These are phyloP conservation scores for Calliopsis andreniformis DNA, from an alignment of 1,140 invertebrate genomes.

Conservation along the genomic window DNA sequence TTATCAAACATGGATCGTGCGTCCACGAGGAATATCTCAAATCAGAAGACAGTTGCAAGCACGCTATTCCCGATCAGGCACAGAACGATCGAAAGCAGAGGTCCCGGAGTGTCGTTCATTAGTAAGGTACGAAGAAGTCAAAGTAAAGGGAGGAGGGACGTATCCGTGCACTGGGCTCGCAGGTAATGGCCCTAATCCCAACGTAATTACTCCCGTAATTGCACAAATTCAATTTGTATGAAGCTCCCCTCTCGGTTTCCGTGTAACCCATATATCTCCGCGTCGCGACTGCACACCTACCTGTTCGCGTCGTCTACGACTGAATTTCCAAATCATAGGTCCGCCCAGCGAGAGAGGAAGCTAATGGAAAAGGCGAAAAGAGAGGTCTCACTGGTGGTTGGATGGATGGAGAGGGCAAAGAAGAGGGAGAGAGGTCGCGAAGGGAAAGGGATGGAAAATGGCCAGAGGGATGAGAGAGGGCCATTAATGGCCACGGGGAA, in stretches of 20 bases:
- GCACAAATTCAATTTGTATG: conserved; percentile 79
- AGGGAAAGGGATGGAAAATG: conserved; percentile 20
- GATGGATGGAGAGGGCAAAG: conserved; percentile 4
- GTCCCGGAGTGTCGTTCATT: conserved; percentile 9
- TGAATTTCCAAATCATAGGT: conserved; percentile 72
- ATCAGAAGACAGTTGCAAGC: neutral
- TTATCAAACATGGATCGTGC: too few species aligned
- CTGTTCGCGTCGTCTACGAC: conserved; percentile 51
- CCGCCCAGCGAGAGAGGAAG: conserved; percentile 39
- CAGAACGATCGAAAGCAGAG: neutral
- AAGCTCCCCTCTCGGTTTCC: conserved; percentile 63
- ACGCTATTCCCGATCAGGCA: neutral
- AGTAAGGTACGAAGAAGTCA: conserved; percentile 45
- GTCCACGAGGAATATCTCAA: neutral
- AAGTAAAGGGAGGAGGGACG: conserved; percentile 47
- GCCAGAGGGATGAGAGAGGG: conserved; percentile 33
- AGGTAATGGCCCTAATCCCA: conserved; percentile 76
- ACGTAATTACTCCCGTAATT: conserved; percentile 78
- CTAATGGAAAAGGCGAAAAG: conserved; percentile 66
- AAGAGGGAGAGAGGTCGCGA: neutral
- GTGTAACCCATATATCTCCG: conserved; percentile 73
- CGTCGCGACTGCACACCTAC: conserved; percentile 39
- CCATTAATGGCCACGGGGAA: conserved; percentile 73
- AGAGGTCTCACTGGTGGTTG: neutral
- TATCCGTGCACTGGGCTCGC: conserved; percentile 49